Evolutionary conservation across 1,140 invertebrate species (phyloP).

Genomic region (Artemia franciscana): DNA sequence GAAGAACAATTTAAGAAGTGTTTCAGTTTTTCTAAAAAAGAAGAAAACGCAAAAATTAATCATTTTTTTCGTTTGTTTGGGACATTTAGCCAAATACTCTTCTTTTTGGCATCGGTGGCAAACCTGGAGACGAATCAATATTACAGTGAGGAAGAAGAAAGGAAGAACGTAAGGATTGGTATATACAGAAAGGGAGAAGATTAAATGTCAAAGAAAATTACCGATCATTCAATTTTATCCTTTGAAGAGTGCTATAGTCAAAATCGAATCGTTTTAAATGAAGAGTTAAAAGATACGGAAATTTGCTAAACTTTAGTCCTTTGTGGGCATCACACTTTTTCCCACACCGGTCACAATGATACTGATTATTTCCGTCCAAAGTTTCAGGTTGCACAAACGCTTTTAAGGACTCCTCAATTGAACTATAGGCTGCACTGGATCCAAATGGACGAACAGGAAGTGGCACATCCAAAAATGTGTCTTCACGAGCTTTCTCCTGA

Average conservation of each 20-base stretch:
- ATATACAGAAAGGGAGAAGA: conserved; percentile 1
- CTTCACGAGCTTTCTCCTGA: conserved; percentile 56
- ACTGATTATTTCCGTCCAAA: conserved; percentile 65
- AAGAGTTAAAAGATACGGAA: conserved; percentile 67
- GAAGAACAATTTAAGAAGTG: no score
- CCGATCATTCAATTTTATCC: conserved; percentile 79
- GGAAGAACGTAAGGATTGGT: not conserved
- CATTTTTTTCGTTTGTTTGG: no score
- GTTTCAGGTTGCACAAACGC: conserved; percentile 70
- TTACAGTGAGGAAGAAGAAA: not conserved
- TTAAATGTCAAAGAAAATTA: conserved; percentile 21
- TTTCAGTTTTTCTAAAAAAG: no score
- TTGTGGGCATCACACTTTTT: conserved; percentile 79
- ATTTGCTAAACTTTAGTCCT: conserved; percentile 63
- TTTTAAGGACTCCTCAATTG: conserved; percentile 51
- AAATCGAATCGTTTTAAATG: conserved; percentile 80
- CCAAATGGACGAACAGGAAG: conserved; percentile 66
- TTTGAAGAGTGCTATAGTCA: conserved; percentile 58
- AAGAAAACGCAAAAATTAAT: no score
- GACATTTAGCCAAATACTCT: no score
- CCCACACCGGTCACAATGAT: conserved; percentile 66
- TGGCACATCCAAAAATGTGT: conserved; percentile 64
- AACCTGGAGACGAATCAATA: conserved; percentile 6
- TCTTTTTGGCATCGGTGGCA: no score
- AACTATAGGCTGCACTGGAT: conserved; percentile 42